These are phyloP conservation scores for Cheirogaleus medius DNA, from an alignment of 2,113 vertebrate genomes.

Conservation along the genomic window DNA sequence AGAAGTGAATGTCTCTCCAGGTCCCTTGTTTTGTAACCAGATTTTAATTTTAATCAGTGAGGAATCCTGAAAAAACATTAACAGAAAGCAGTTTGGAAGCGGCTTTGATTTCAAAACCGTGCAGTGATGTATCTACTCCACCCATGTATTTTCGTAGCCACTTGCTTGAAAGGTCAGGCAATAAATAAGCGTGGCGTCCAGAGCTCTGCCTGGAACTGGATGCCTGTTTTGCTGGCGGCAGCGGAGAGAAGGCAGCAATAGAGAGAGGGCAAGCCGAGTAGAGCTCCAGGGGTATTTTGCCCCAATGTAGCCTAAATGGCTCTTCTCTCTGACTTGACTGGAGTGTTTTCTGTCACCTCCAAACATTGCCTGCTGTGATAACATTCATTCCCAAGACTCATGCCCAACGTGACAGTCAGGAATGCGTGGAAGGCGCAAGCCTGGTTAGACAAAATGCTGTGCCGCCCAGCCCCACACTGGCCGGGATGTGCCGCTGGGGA, in stretches of 20 bases:
- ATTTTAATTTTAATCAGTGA: constrained; percentile 51
- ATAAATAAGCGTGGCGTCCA: not conserved
- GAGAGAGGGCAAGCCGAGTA: not conserved
- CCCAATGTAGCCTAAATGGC: not conserved
- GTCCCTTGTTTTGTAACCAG: not conserved
- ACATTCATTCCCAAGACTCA: not conserved
- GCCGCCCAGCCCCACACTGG: not conserved
- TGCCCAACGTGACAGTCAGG: not conserved
- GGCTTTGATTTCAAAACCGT: constrained; percentile 1
- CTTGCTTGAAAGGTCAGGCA: not conserved
- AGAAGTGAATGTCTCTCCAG: not conserved
- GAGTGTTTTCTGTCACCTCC: constrained; percentile 41
- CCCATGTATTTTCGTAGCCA: not conserved
- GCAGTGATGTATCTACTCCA: not conserved
- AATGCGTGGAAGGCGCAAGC: not conserved
- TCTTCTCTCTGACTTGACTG: not conserved
- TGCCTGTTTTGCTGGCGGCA: not conserved
- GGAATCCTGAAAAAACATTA: not conserved
- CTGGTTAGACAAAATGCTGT: not conserved
- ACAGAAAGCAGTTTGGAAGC: not conserved
- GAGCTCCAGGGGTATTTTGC: not conserved
- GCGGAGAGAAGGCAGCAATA: not conserved
- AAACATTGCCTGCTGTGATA: not conserved
- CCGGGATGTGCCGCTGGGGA: not conserved
- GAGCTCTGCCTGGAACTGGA: not conserved